These are phyloP conservation scores for Corvus hawaiiensis DNA, from an alignment of 2,113 vertebrate genomes.

Conservation along the genomic window DNA sequence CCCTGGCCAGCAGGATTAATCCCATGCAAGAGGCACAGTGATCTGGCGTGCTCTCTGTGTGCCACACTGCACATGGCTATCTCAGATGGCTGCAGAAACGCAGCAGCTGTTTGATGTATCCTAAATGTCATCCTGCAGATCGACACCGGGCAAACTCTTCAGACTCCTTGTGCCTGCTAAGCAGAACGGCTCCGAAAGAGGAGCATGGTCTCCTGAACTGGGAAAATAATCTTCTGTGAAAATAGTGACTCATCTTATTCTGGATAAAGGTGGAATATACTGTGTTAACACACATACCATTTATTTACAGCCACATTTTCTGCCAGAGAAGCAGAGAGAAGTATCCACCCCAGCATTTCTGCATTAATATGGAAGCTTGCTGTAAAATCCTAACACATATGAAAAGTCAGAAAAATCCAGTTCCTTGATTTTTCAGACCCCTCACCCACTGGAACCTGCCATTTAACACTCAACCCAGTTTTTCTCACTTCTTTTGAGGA, in stretches of 20 bases:
- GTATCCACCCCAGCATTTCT: not conserved
- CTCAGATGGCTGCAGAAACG: not conserved
- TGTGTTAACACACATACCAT: not conserved
- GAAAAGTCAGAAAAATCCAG: not conserved
- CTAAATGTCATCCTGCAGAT: not conserved
- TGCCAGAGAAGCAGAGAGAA: not conserved
- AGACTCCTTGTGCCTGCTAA: not conserved
- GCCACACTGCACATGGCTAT: not conserved
- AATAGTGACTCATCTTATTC: not conserved
- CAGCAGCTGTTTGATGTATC: not conserved
- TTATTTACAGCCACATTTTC: not conserved
- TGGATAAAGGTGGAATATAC: not conserved
- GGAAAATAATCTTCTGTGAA: not conserved
- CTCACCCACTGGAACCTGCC: not conserved
- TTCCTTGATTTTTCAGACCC: not conserved
- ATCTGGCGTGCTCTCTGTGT: not conserved
- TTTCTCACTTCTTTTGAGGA: slow-evolving; percentile 4
- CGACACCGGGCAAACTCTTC: not conserved
- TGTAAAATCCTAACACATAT: not conserved
- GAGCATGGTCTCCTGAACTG: not conserved
- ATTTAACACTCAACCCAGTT: not conserved
- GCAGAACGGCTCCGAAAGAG: fast-evolving
- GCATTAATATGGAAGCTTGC: not conserved
- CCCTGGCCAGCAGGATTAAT: slow-evolving; percentile 52
- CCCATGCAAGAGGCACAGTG: not conserved